Conservation (phyloP, 2,797 vertebrate genomes). For the Pseudomugil gertrudae region DNA sequence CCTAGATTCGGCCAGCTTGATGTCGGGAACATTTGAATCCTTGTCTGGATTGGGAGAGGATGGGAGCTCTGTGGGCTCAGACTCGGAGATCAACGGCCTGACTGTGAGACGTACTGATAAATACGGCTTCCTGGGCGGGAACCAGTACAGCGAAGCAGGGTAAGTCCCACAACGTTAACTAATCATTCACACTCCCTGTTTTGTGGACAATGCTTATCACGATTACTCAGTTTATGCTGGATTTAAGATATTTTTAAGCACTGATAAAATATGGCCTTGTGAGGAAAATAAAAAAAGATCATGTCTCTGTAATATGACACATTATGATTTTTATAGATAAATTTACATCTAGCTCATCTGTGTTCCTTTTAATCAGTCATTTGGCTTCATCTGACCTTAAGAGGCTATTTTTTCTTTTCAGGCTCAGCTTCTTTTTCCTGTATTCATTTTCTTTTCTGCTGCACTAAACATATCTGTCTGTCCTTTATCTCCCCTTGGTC, state of each 20-base stretch:
- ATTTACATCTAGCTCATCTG: conserved; percentile 13
- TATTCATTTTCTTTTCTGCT: conserved; percentile 23
- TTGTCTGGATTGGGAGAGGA: conserved; percentile 87
- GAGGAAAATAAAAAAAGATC: not conserved
- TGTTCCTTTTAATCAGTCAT: conserved; percentile 27
- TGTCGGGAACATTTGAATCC: conserved; percentile 92
- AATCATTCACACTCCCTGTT: not conserved
- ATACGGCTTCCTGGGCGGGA: conserved; percentile 91
- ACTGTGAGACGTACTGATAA: conserved; percentile 87
- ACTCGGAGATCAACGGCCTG: conserved; percentile 89
- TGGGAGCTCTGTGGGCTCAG: conserved; percentile 89
- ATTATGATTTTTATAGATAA: conserved; percentile 17
- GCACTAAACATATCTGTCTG: conserved; percentile 50
- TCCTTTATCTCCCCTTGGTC: conserved; percentile 65
- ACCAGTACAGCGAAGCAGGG: conserved; percentile 83
- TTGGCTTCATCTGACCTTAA: conserved; percentile 16
- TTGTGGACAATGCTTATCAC: conserved; percentile 1
- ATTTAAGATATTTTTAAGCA: conserved; percentile 6
- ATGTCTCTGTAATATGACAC: conserved; percentile 3
- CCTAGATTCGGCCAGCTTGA: conserved; percentile 90
- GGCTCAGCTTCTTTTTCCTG: conserved; percentile 25
- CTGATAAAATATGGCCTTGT: conserved; percentile 4
- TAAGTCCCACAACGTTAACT: conserved; percentile 55
- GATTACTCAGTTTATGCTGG: not conserved
- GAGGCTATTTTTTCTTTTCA: conserved; percentile 9